Conservation (phyloP, 92 coral and sea anemone species). For the Muricea muricata region DNA sequence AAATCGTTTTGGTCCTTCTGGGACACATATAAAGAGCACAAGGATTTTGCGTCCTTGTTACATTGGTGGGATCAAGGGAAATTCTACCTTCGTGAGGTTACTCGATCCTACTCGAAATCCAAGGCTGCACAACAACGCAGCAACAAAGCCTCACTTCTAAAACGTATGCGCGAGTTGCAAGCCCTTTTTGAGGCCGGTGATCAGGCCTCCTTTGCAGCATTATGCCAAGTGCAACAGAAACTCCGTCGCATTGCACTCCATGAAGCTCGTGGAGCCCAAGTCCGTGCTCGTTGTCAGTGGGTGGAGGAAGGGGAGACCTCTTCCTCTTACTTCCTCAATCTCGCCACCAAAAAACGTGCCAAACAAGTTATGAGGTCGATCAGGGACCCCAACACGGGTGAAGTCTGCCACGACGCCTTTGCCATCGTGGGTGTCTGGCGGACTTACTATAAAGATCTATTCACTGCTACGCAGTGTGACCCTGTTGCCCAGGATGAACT, state of each 20-base stretch:
- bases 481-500: neutral
- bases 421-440: conserved; percentile 33
- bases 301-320: conserved; percentile 14
- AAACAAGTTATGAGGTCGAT: neutral
- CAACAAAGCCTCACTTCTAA: neutral
- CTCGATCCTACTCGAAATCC: no score
- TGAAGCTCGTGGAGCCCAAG: neutral
- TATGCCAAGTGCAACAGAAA: conserved; percentile 41
- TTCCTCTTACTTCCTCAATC: conserved; percentile 34
- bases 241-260: conserved; percentile 27
- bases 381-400: conserved; percentile 4
- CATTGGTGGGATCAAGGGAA: conserved; percentile 58
- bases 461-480: conserved; percentile 1
- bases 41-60: neutral
- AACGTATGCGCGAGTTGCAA: neutral
- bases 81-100: conserved; percentile 22
- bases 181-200: conserved; percentile 40
- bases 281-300: no score
- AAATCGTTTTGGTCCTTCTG: conserved; percentile 44
- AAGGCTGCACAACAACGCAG: neutral
- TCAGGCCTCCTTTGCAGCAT: conserved; percentile 18
- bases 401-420: neutral
- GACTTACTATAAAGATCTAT: conserved; percentile 4
- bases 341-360: conserved; percentile 36
- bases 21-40: conserved; percentile 22